These are phyloP conservation scores for Edolisoma coerulescens DNA, from an alignment of 2,113 vertebrate genomes.

Conservation along the genomic window DNA sequence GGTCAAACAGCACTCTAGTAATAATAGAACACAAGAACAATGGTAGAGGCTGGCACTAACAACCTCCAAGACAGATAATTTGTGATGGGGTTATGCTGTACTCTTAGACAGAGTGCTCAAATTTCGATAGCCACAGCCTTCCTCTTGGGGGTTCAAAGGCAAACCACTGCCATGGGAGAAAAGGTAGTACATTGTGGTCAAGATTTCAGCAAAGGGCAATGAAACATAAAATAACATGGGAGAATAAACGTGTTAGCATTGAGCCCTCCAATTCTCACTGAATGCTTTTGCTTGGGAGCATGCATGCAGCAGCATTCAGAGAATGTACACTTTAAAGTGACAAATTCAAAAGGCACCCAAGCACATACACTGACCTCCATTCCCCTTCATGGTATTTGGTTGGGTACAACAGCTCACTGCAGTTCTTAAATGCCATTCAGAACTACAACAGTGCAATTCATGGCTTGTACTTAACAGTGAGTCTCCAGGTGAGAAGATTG, in stretches of 20 bases:
- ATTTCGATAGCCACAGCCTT: background rate
- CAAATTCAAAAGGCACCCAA: conserved; percentile 19
- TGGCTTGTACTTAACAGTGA: background rate
- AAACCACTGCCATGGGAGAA: background rate
- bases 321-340: background rate
- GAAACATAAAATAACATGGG: background rate
- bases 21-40: background rate
- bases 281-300: background rate
- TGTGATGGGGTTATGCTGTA: background rate
- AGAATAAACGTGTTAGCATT: background rate
- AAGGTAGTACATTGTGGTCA: background rate
- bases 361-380: background rate
- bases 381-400: conserved; percentile 3
- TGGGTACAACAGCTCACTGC: background rate
- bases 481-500: background rate
- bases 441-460: background rate
- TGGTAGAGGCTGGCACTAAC: background rate
- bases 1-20: background rate
- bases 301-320: background rate
- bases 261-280: background rate
- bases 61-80: background rate
- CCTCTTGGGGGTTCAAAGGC: background rate
- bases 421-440: background rate
- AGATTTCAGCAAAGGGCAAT: background rate
- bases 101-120: background rate